A percentile compares a stretch with the other conserved stretches of the same genome.
phyloP scores from a whole-genome alignment of 2,797 vertebrate genomes.

The Bovichtus diacanthus region DNA sequence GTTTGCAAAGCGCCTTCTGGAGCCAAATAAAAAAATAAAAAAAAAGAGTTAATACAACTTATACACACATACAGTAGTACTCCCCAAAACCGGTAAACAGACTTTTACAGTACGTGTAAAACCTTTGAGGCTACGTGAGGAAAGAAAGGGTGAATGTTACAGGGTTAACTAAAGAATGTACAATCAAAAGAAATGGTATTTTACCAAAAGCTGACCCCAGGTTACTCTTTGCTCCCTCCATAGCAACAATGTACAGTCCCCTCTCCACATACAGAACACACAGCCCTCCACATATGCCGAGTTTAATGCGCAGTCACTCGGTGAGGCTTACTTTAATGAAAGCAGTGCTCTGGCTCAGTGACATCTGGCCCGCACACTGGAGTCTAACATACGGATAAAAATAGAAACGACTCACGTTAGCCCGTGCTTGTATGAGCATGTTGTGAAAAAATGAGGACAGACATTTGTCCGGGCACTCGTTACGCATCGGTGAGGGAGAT shows the following conservation, averaged over 20 bases:
- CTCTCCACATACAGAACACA: slow-evolving; percentile 1
- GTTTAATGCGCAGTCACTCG: slow-evolving; percentile 31
- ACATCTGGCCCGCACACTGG: slow-evolving; percentile 62
- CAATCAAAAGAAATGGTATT: not conserved
- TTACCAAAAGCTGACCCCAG: not conserved
- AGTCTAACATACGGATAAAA: slow-evolving; percentile 47
- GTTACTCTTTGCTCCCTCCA: not conserved
- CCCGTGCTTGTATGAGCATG: not conserved
- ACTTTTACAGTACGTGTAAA: not conserved
- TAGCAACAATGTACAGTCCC: not conserved
- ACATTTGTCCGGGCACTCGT: slow-evolving; percentile 4
- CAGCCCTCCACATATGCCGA: slow-evolving; percentile 19
- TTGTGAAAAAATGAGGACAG: slow-evolving; percentile 9
- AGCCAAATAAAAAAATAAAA: too few relatives aligned
- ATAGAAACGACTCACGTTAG: slow-evolving; percentile 12
- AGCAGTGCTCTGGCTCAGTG: slow-evolving; percentile 15
- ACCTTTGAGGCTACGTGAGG: not conserved
- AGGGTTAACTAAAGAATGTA: not conserved
- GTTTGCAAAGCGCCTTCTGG: not conserved
- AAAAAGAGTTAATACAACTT: not conserved
- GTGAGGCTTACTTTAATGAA: slow-evolving; percentile 50
- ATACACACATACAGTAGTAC: not conserved
- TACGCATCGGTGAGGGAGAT: slow-evolving; percentile 5
- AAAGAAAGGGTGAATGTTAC: not conserved
- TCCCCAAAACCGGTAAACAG: not conserved